Base-by-base conservation (phyloP, 2,113 vertebrate species). In the Malaclemys terrapin region DNA sequence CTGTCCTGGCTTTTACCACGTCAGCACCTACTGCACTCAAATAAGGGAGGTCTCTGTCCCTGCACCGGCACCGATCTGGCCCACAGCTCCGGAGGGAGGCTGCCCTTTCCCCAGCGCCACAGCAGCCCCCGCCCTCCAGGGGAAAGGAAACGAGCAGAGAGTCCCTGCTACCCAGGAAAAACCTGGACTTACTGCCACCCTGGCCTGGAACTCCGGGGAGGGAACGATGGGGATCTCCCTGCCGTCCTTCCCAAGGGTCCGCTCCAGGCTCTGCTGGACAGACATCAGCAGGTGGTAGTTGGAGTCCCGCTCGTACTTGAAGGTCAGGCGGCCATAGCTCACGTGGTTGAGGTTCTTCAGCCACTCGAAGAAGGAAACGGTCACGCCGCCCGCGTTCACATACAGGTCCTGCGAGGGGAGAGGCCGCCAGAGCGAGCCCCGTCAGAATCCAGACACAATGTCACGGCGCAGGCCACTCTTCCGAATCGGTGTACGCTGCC, bases 251-350 rank as follows among this genome's bases (percentile, higher is more conserved):
- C 88, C 69, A 59, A 91, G 84, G 22, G 86, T 88, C 25, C 78
- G 94, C 76, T 97, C 91, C 94, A 95, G 86, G 82, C 95, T 91
- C 56, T 82, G 88, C 79, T 95, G 95, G 57, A 91, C 90, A 45
- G 94, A 93, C 80, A 83, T 85, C 79, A 95, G 82, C 53, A 94
- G 27, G 25, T 87, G 75, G 87, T 59, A 82, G 79, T 91, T 93
- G 69, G 91, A 90, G 59, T 96, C 84, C 78, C 22, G 2, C 62
- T 96, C 5, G 0, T 79, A 87, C 82, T 92, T 83, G 90, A 96
- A 87, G 45, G 84, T 95, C 79, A 96, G 85, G 50, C 5, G 2
- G 35, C 79, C 4, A 0, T 88, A 97, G 89, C 78, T 93, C 42
- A 91, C 17, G 0, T 84, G 90, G 65, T 96, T 95, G 80, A 94